Evolutionary conservation across 2,888 invertebrate species (phyloP).

Genomic region (Tupiocoris notatus): DNA sequence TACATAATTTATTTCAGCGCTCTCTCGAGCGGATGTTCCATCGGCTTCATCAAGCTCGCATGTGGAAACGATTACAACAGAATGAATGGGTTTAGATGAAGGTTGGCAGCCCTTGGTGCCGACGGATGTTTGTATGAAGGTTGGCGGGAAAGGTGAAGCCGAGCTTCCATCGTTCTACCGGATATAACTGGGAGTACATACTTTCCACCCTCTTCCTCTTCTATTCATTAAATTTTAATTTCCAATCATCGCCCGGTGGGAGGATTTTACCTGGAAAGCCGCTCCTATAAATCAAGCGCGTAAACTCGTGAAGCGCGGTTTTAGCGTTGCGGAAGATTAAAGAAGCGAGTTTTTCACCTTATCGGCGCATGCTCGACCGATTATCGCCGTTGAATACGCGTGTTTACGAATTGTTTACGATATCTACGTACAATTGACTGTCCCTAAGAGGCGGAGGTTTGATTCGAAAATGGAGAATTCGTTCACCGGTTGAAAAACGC

Average conservation of each 20-base stretch:
- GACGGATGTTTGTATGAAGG: neutral
- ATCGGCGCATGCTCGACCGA: no score
- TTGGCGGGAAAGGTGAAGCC: neutral
- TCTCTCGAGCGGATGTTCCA: no score
- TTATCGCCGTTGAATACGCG: no score
- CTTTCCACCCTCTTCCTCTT: neutral
- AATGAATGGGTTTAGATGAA: neutral
- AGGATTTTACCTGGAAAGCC: neutral
- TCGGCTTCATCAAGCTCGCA: neutral
- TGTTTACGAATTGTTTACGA: no score
- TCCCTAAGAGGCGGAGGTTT: no score
- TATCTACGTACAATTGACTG: no score
- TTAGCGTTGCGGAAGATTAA: neutral
- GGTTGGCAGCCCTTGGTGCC: no score
- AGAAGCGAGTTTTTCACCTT: no score
- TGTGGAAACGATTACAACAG: neutral
- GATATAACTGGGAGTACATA: neutral
- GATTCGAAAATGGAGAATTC: no score
- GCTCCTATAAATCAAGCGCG: neutral
- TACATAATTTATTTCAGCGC: neutral
- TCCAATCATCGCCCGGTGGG: slow-evolving; percentile 29
- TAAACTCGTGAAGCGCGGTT: neutral
- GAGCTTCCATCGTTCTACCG: neutral
- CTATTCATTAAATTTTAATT: slow-evolving; percentile 36
- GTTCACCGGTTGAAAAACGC: no score